Percentiles rank a stretch among this genome's conserved stretches.
Conservation (phyloP, 1,140 invertebrate genomes). For the Lordiphosa stackelbergi region DNA sequence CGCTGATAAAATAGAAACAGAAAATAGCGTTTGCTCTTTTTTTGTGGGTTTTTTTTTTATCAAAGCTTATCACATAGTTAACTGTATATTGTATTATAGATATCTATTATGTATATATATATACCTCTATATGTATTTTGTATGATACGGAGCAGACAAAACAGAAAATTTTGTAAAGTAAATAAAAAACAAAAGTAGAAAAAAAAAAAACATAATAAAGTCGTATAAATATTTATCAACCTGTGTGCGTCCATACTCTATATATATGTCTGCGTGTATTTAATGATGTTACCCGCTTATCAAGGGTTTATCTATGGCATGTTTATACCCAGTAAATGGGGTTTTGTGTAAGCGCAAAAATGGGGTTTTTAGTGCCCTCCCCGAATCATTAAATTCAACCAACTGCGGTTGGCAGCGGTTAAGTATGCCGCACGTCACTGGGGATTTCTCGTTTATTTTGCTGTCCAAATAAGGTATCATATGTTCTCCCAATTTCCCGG, state of each 20-base stretch:
- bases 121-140: constrained; percentile 15
- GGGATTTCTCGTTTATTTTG: constrained; percentile 16
- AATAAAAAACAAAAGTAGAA: constrained; percentile 13
- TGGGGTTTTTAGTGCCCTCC: not conserved
- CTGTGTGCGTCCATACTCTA: constrained; percentile 1
- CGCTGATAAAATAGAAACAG: constrained; percentile 27
- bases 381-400: too few relatives aligned
- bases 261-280: constrained; percentile 17
- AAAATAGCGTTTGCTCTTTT: constrained; percentile 6
- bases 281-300: constrained; percentile 49
- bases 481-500: constrained; percentile 28
- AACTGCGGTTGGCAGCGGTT: too few relatives aligned
- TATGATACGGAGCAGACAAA: not conserved
- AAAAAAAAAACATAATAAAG: constrained; percentile 23
- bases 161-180: not conserved
- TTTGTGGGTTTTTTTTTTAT: constrained; percentile 14
- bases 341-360: not conserved
- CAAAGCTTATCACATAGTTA: constrained; percentile 51
- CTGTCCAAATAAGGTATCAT: too few relatives aligned
- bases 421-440: too few relatives aligned
- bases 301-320: constrained; percentile 46
- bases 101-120: constrained; percentile 44
- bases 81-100: constrained; percentile 45
- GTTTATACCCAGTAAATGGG: constrained; percentile 15
- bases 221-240: constrained; percentile 35